phyloP scores from a whole-genome alignment of 1,140 invertebrate genomes.

The Ericerus pela region DNA sequence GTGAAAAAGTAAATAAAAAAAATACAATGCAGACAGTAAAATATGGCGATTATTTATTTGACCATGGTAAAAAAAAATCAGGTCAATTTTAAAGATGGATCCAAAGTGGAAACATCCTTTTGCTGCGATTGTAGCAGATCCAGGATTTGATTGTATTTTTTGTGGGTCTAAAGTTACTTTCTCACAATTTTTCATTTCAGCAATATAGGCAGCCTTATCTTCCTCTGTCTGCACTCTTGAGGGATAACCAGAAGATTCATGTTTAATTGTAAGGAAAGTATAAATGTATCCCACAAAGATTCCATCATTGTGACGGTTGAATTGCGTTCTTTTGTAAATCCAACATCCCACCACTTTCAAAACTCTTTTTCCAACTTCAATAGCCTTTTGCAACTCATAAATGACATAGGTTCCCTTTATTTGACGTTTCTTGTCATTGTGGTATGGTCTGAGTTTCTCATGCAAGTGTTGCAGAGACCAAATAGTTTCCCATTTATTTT shows the following conservation, averaged over 20 bases:
- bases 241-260: conserved; percentile 27
- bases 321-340: conserved; percentile 24
- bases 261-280: conserved; percentile 30
- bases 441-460: conserved; percentile 8
- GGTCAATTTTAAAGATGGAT: no score
- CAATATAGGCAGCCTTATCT: conserved; percentile 27
- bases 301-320: conserved; percentile 19
- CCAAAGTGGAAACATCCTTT: conserved; percentile 12
- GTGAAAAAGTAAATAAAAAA: no score
- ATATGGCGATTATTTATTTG: no score
- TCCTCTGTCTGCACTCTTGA: conserved; percentile 23
- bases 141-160: conserved; percentile 20
- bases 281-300: conserved; percentile 27
- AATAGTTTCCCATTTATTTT: conserved; percentile 26
- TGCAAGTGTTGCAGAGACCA: conserved; percentile 25
- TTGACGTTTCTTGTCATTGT: conserved; percentile 22
- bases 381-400: conserved; percentile 29
- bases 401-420: conserved; percentile 30
- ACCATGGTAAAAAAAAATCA: no score
- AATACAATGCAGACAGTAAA: no score
- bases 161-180: conserved; percentile 27
- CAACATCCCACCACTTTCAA: conserved; percentile 30
- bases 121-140: conserved; percentile 2
- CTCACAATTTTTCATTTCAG: conserved; percentile 26
- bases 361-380: conserved; percentile 28